Percentiles rank a stretch among this genome's conserved stretches.
These are phyloP conservation scores for Peromyscus nudipes DNA, from an alignment of 2,797 vertebrate species.

Conservation along the genomic window DNA sequence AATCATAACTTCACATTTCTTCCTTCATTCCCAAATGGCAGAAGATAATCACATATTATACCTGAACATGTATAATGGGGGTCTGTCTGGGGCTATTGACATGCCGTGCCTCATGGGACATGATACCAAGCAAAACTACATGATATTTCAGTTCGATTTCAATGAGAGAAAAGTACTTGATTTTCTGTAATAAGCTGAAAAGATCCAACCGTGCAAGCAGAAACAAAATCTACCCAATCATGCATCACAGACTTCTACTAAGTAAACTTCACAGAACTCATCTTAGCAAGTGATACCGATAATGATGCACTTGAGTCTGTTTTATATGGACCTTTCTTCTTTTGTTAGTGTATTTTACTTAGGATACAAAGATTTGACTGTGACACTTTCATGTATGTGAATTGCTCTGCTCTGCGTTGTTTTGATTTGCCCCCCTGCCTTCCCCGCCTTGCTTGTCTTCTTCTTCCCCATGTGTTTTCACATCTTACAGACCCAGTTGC, in stretches of 20 bases:
- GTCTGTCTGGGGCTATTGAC: background rate
- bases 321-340: background rate
- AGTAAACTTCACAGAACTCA: background rate
- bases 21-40: slow-evolving; percentile 24
- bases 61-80: background rate
- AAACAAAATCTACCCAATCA: background rate
- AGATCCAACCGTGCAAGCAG: background rate
- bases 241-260: background rate
- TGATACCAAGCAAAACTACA: background rate
- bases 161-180: slow-evolving; percentile 14
- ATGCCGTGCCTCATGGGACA: background rate
- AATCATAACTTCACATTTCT: background rate
- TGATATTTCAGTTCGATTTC: background rate
- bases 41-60: background rate
- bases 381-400: background rate
- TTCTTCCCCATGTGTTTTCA: background rate
- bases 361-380: too few relatives aligned
- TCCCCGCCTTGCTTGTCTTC: background rate
- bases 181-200: slow-evolving; percentile 12
- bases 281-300: background rate
- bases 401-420: background rate
- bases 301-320: background rate
- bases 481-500: background rate
- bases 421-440: background rate
- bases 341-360: background rate